Base-by-base conservation (phyloP, 2,113 vertebrate species). In the Microcebus murinus region DNA sequence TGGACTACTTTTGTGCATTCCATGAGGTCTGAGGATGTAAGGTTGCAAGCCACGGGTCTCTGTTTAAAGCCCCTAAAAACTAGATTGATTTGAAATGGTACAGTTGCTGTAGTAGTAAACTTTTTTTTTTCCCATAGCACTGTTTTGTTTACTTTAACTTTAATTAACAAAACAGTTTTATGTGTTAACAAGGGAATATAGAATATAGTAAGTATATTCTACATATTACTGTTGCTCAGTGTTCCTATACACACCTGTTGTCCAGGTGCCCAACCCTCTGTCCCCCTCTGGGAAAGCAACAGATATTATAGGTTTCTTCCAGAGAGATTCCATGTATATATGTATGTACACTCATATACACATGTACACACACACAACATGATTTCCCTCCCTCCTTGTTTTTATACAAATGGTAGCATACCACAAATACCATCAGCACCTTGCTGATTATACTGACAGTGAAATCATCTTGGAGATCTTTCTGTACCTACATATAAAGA, bases 141-240 rank as follows among this genome's bases (percentile, higher is more conserved):
- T 59, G 3, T 92, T 93, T 93, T 87, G 31, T 81, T 96, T 91
- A 88, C 29, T 52, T 92, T 81, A 76, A 36, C 13, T 71, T 90
- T 87, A 70, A 4, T 14, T 67, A 82, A 67, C 61, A 36, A 52
- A 50, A 48, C 10, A 90, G 42, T 86, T 90, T 77, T 90, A 70
- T 14, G 6, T 52, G 23, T 10, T 34, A 23, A 65, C 59, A 73
- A 21, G 13, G 27, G 61, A 86, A 29, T 48, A 27, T 17, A 42
- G 20, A 13, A 27, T 45, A 18, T 42, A 42, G 10, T 63, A 23
- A 76, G 52, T 61, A 11, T 68, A 31, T 61, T 76, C 42, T 81
- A 52, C 36, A 34, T n/a, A 14, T 85, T 79, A 63, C 21, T 27
- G 34, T 68, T 85, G 8, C n/a, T 59, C 10, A 68, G 21, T 55